Conservation (phyloP, 2,888 invertebrate species). For the Mesorhabditis sp. region DNA sequence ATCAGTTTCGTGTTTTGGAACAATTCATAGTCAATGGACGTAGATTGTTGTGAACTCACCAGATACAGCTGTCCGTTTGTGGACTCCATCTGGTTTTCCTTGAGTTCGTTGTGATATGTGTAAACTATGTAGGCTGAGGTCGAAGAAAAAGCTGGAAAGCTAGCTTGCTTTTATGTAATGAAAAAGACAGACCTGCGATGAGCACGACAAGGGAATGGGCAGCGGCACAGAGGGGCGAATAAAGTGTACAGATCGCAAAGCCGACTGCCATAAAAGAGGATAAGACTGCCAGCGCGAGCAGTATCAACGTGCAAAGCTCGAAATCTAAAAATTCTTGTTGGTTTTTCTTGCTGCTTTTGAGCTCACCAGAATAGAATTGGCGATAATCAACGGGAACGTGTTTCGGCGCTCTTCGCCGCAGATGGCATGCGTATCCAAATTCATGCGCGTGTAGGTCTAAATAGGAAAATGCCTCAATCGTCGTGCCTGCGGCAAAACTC, state of each 20-base stretch:
- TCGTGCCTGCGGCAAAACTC: neutral
- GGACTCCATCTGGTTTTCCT: constrained; percentile 37
- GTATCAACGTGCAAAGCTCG: constrained; percentile 34
- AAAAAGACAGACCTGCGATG: constrained; percentile 24
- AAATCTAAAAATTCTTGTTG: constrained; percentile 28
- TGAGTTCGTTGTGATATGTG: constrained; percentile 37
- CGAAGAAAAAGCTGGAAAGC: constrained; percentile 29
- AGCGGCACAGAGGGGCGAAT: constrained; percentile 34
- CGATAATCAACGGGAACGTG: neutral
- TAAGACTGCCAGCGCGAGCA: constrained; percentile 22
- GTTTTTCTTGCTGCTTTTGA: neutral
- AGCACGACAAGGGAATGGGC: constrained; percentile 33
- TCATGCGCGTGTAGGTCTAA: neutral
- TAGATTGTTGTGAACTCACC: constrained; percentile 8
- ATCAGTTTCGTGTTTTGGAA: neutral
- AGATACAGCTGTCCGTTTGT: constrained; percentile 24
- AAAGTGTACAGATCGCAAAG: constrained; percentile 39
- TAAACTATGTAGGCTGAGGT: constrained; percentile 33
- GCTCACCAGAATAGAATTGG: neutral
- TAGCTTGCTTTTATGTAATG: neutral
- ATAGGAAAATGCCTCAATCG: neutral
- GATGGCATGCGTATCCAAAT: constrained; percentile 3
- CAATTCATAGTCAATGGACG: too few species aligned
- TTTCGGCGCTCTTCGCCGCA: neutral
- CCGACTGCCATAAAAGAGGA: constrained; percentile 25